These are phyloP conservation scores for Aphaenogaster ashmeadi DNA, from an alignment of 1,140 invertebrate species.

Conservation along the genomic window DNA sequence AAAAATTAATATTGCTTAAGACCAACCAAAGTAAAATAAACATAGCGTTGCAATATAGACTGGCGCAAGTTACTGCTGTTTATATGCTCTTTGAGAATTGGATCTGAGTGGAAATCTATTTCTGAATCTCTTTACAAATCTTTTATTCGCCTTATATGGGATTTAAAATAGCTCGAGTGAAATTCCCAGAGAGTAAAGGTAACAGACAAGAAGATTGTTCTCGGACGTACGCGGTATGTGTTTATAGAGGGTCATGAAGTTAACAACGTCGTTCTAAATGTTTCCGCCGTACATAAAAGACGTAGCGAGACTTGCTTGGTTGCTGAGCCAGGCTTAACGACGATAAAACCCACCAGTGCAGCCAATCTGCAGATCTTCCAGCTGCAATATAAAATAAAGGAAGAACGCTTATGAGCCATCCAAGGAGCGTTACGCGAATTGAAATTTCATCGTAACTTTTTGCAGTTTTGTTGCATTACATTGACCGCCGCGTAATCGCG, in stretches of 20 bases:
- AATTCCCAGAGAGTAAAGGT: neutral
- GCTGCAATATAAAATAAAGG: neutral
- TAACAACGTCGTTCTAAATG: constrained; percentile 40
- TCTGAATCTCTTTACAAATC: constrained; percentile 20
- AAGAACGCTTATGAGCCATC: neutral
- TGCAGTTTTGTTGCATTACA: too few species aligned
- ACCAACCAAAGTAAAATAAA: neutral
- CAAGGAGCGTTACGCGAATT: neutral
- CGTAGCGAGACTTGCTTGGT: neutral
- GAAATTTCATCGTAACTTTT: constrained; percentile 3
- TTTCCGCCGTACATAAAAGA: constrained; percentile 11
- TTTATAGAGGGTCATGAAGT: constrained; percentile 20
- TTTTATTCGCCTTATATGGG: neutral
- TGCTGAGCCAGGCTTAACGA: neutral
- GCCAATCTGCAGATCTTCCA: neutral
- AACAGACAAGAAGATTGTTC: neutral
- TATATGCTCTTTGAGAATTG: constrained; percentile 24
- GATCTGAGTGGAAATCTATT: constrained; percentile 12
- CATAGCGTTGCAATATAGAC: neutral
- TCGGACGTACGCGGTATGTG: neutral
- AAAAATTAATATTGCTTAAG: constrained; percentile 13
- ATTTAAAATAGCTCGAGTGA: neutral
- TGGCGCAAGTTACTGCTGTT: constrained; percentile 13
- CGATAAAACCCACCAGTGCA: constrained; percentile 8
- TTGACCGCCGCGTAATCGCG: neutral